A percentile compares a stretch with the other conserved stretches of the same genome.
Conservation (phyloP, 2,888 invertebrate species). For the Meghimatium bilineatum region DNA sequence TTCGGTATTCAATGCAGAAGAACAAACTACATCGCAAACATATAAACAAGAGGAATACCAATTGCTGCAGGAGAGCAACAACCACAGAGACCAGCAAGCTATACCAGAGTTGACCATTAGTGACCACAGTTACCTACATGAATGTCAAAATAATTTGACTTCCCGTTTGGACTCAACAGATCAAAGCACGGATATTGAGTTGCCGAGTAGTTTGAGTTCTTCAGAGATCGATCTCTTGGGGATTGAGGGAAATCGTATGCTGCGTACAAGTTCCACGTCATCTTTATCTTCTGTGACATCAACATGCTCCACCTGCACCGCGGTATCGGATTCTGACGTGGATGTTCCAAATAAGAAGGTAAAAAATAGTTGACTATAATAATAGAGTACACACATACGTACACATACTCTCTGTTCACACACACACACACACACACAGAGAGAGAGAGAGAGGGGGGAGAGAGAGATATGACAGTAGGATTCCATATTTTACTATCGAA, state of each 20-base stretch:
- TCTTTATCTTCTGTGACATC: constrained; percentile 50
- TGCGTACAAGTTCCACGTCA: constrained; percentile 38
- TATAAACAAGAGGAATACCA: not conserved
- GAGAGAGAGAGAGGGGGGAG: too few relatives aligned
- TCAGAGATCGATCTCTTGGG: constrained; percentile 9
- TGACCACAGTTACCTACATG: constrained; percentile 43
- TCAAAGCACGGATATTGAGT: not conserved
- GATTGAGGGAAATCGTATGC: not conserved
- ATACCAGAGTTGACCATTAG: constrained; percentile 51
- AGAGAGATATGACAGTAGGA: too few relatives aligned
- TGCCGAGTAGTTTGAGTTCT: not conserved
- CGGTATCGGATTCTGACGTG: constrained; percentile 7
- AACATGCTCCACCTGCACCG: constrained; percentile 46
- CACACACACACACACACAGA: too few relatives aligned
- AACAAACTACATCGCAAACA: not conserved
- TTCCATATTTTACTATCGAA: too few relatives aligned
- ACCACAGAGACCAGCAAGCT: not conserved
- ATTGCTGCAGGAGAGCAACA: not conserved
- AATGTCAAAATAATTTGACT: not conserved
- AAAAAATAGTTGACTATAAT: constrained; percentile 4
- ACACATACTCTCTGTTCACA: too few relatives aligned
- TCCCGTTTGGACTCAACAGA: not conserved
- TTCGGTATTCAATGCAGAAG: not conserved
- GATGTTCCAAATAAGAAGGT: constrained; percentile 35
- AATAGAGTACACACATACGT: not conserved